phyloP scores from a whole-genome alignment of 1,140 invertebrate species.

The Periplaneta americana region DNA sequence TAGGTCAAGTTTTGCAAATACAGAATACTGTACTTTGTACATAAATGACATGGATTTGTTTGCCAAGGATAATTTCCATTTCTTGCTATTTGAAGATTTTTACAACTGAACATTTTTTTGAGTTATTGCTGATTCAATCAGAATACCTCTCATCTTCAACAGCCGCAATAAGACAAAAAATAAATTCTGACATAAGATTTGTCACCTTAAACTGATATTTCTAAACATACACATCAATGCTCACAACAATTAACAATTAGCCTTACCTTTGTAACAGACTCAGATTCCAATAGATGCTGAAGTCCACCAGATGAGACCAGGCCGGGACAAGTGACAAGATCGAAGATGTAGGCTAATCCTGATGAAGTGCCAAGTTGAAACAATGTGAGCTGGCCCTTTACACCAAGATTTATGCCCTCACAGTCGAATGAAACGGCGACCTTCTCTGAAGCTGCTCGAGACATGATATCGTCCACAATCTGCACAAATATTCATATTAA shows the following conservation, averaged over 20 bases:
- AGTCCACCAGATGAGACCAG: constrained; percentile 74
- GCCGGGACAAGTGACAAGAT: constrained; percentile 78
- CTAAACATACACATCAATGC: not conserved
- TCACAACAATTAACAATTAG: no score
- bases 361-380: constrained; percentile 77
- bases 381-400: constrained; percentile 77
- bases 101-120: no score
- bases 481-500: constrained; percentile 31
- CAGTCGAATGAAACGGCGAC: constrained; percentile 77
- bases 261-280: constrained; percentile 75
- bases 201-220: not conserved
- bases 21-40: no score
- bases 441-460: constrained; percentile 48
- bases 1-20: no score
- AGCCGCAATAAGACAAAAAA: not conserved
- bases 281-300: constrained; percentile 72
- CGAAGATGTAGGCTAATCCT: constrained; percentile 81
- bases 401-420: constrained; percentile 85
- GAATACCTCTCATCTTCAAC: no score
- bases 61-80: no score
- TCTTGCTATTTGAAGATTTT: no score
- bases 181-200: not conserved
- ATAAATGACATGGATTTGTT: no score
- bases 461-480: constrained; percentile 72
- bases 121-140: no score